These are phyloP conservation scores for Daktulosphaira vitifoliae DNA, from an alignment of 1,140 invertebrate genomes.

Conservation along the genomic window DNA sequence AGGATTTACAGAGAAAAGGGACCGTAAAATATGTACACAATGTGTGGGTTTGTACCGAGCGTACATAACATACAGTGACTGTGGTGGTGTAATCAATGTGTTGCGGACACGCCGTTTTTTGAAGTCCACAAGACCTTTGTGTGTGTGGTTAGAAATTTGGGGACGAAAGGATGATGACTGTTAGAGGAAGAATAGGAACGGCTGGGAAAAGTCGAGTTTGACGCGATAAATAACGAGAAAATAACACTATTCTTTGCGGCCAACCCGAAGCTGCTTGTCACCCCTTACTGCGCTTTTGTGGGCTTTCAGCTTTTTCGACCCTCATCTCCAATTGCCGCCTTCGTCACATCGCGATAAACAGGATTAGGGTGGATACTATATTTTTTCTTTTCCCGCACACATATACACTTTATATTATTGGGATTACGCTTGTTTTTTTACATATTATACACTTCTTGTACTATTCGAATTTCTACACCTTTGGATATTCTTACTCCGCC, in stretches of 20 bases:
- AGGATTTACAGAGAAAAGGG: not conserved
- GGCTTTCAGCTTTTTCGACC: conserved; percentile 30
- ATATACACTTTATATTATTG: not conserved
- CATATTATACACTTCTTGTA: too few species aligned
- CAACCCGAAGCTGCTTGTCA: conserved; percentile 8
- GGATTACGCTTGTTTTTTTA: not conserved
- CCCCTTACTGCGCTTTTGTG: conserved; percentile 30
- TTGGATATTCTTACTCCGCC: too few species aligned
- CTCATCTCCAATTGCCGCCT: conserved; percentile 24
- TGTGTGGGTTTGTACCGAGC: not conserved
- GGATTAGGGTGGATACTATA: conserved; percentile 29
- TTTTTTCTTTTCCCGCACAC: not conserved
- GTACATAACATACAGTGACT: too few species aligned
- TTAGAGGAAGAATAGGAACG: not conserved
- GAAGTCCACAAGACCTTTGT: too few species aligned
- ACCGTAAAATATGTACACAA: conserved; percentile 1
- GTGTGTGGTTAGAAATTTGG: not conserved
- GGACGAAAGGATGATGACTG: conserved; percentile 4
- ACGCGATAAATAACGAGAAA: conserved; percentile 34
- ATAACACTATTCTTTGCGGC: conserved; percentile 30
- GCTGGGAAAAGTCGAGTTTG: conserved; percentile 28
- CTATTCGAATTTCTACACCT: too few species aligned
- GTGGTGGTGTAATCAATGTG: too few species aligned
- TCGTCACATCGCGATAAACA: conserved; percentile 21
- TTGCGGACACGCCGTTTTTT: too few species aligned